Percentiles rank a stretch among this genome's conserved stretches.
Evolutionary conservation across 2,888 invertebrate genomes (phyloP).

Genomic region (Luperina nickerlii): DNA sequence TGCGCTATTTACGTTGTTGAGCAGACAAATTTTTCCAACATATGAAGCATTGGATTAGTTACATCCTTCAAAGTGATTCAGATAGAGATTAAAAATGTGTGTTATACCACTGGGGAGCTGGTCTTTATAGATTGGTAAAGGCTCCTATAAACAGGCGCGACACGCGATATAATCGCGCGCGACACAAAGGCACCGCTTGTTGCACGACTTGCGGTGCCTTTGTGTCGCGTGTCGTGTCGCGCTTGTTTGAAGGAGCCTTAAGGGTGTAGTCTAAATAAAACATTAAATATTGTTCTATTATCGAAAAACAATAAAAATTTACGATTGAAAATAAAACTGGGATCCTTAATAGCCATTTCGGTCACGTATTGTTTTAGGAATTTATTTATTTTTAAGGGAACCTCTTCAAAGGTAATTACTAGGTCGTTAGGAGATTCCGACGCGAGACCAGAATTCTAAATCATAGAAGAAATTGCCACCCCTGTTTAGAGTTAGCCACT

Average conservation of each 20-base stretch:
- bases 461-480: slow-evolving; percentile 35
- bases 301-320: slow-evolving; percentile 63
- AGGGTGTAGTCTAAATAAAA: slow-evolving; percentile 14
- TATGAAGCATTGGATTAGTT: neutral
- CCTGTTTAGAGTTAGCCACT: slow-evolving; percentile 36
- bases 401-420: slow-evolving; percentile 72
- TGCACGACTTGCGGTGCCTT: too few species aligned
- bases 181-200: too few species aligned
- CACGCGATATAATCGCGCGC: too few species aligned
- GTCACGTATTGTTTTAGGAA: slow-evolving; percentile 73
- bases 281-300: slow-evolving; percentile 51
- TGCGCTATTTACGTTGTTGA: neutral
- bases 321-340: slow-evolving; percentile 62
- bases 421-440: slow-evolving; percentile 73
- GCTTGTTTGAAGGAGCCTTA: too few species aligned
- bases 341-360: slow-evolving; percentile 59
- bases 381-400: slow-evolving; percentile 73
- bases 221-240: too few species aligned
- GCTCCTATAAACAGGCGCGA: too few species aligned
- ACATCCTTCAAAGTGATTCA: neutral
- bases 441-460: slow-evolving; percentile 69
- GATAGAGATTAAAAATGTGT: neutral
- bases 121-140: too few species aligned
- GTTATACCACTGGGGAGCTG: neutral
- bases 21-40: neutral